Base-by-base conservation (phyloP, 2,888 invertebrate genomes). In the Hemithea aestivaria region DNA sequence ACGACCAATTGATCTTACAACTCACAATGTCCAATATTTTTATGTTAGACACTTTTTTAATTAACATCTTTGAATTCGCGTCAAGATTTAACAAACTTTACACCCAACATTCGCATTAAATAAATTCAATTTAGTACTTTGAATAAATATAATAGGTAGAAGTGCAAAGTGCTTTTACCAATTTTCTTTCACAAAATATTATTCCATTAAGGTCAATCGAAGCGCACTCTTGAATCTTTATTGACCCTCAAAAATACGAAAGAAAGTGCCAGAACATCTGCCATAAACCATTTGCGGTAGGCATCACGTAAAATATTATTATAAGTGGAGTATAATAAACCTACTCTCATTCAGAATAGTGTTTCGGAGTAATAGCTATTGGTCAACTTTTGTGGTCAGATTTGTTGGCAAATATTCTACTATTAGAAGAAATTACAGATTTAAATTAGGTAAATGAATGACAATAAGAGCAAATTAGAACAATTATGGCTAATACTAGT, bases 231-330 rank as follows among this genome's bases (percentile, higher is more conserved):
- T 29, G 30, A 36, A 41, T 36, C 29, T 37, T 42, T 42, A 42
- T 42, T 33, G 16, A 26, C 36, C 33, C 20, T 34, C 28, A 22
- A 31, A 42, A 29, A 37, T 42, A 1, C 33, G 20, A 22, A 37
- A 32, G 40, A 41, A 37, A 37, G 41, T 37, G 36, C 16, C 2
- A n/a, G 30, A 40, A 12, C 27, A 33, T 34, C 38, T 29, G 22
- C 25, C 36, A 16, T 40, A 41, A 45, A 27, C 48, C 38, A 34
- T 45, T 46, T 46, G 37, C 29, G 35, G 35, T 37, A 35, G 44
- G 39, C 28, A 49, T 52, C 59, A 63, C 63, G 65, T 66, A 60
- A 53, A 62, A 63, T 11, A 61, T 63, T 58, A 56, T 16, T 16
- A 2, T 16, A 52, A 48, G 33, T 38, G 33, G 48, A 47, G 38